Percentiles rank a stretch among this genome's conserved stretches.
phyloP scores from a whole-genome alignment of 2,797 vertebrate species.

The Pantherophis vulpinus region DNA sequence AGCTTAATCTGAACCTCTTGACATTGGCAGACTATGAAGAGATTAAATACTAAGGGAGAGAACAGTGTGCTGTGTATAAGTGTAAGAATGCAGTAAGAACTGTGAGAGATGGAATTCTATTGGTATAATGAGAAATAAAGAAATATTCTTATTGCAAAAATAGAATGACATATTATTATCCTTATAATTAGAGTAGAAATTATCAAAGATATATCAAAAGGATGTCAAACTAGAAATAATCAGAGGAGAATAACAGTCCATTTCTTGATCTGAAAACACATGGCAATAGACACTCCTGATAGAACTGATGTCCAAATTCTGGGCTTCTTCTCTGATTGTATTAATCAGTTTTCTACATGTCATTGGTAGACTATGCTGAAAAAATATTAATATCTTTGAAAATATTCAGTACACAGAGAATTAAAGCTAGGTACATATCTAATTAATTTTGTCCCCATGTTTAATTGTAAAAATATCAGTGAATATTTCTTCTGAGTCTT shows the following conservation, averaged over 20 bases:
- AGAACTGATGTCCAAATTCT: conserved; percentile 51
- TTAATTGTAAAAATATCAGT: neutral
- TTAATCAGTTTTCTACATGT: conserved; percentile 65
- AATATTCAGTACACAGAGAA: neutral
- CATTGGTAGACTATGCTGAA: conserved; percentile 42
- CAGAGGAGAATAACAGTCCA: conserved; percentile 57
- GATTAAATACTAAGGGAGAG: conserved; percentile 78
- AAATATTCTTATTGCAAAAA: conserved; percentile 73
- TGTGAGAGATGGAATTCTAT: conserved; percentile 57
- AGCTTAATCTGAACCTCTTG: conserved; percentile 87
- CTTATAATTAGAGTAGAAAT: conserved; percentile 75
- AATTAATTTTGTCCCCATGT: neutral
- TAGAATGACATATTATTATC: conserved; percentile 74
- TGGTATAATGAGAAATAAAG: conserved; percentile 68
- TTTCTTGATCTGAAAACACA: conserved; percentile 63
- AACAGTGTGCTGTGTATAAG: conserved; percentile 58
- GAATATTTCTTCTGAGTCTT: neutral
- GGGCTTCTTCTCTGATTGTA: conserved; percentile 46
- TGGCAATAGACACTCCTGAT: conserved; percentile 58
- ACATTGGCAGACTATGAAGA: conserved; percentile 79
- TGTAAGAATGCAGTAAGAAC: conserved; percentile 65
- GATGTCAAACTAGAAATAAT: conserved; percentile 66
- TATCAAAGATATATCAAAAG: conserved; percentile 73
- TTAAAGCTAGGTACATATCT: neutral
- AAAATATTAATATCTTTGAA: neutral